Base-by-base conservation (phyloP, 1,140 invertebrate genomes). In the Archivesica marissinica region DNA sequence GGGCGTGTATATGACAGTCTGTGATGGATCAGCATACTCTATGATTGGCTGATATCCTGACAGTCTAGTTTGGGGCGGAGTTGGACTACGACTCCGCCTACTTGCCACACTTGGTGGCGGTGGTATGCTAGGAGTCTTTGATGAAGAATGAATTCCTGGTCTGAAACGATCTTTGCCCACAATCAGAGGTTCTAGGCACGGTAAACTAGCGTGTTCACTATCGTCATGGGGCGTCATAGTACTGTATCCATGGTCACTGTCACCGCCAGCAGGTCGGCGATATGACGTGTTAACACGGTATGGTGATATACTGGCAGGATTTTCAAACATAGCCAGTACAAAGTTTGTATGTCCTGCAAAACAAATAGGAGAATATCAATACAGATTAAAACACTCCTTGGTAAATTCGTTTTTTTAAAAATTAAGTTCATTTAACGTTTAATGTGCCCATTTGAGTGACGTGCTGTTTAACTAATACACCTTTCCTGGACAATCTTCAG, bases 141-240 rank as follows among this genome's bases (percentile, higher is more conserved):
- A 89, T 20, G 87, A 41, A 30, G 88, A 59, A 78, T 86, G 82
- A 44, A 88, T 59, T 86, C 76, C 91, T 47, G 92, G 94, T 88
- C 61, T 93, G 85, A 89, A 94, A 87, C 90, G 90, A 88, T 94
- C 94, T 93, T 92, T 93, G 83, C 87, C 94, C 87, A 89, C 94
- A 85, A 95, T 89, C 9, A 95, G 81, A 0, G 95, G 95, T 88
- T 96, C 95, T 15, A 96, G 96, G 86, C 97, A 93, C 0, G 92
- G 91, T 44, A 93, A 88, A 88, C 92, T 93, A 28, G 93, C 93
- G 83, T 93, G 93, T 87, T 93, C 92, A 85, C 92, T 92, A 83
- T 98, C 97, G 87, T 98, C 97, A 88, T 98, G 97, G 0, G 97
- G 97, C 0, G 97, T 98, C 97, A 98, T 98, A 0, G 98, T 98